Evolutionary conservation across 1,140 invertebrate genomes (phyloP), one percentile per base, ranked within the genome.

Genomic region (Brachionus koreanus): DNA sequence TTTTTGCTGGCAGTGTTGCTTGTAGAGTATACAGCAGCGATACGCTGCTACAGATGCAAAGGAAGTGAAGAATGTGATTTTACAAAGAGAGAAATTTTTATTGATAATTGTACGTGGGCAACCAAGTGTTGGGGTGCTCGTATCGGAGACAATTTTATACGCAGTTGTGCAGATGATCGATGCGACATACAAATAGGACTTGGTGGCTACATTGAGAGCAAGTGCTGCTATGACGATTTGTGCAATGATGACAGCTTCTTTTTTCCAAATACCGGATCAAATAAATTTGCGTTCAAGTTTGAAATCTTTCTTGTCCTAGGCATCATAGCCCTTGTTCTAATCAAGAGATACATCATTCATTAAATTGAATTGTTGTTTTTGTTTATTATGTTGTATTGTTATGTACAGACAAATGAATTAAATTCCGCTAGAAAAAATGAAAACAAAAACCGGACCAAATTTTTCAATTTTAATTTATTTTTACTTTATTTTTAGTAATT

Each of bases 41-140:
- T 79, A 9, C 76, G 76, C 25, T 79, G 76, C 39, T 79, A 79
- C 16, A 57, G 57, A 13, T 79, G 76, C 33, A 79, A 79, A 25
- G 76, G 76, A 19, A 35, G 57, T 37, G 76, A 79, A 19, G 76
- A 79, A 37, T 79, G 76, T 13, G 76, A 79, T 37, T 79, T 61
- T 65, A 79, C 10, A 12, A 61, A 61, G 49, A 9, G 76, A 2
- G 46, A 79, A 37, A 61, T 79, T 5, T 79, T 39, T n/a, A 79
- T 79, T 23, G 76, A 79, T 12, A 79, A 79, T 42, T 79, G 76
- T 65, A 79, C 76, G 1, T 79, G 76, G 76, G 76, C 76, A 6
- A 79, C 76, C 10, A 79, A 79, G 49, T 79, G 76, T 37, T 79
- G 76, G 76, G 76, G 76, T 12, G 76, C 76, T 19, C 52, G 76